phyloP scores from a whole-genome alignment of 2,113 vertebrate species.

The Crocuta crocuta region DNA sequence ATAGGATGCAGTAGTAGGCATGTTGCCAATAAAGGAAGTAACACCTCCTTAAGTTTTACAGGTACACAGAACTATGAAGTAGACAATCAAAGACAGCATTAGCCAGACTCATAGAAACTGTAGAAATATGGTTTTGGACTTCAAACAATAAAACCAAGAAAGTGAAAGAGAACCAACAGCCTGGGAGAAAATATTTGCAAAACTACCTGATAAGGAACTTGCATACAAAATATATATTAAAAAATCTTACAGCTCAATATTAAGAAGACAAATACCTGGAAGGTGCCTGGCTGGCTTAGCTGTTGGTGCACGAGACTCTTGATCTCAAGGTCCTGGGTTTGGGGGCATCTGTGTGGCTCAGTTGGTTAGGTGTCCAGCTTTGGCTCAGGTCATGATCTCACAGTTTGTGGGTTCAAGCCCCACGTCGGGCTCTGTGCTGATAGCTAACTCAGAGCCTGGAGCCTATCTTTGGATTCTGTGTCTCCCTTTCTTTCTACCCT shows the following conservation, averaged over 20 bases:
- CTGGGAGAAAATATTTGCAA: background rate
- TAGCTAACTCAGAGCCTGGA: too few species aligned
- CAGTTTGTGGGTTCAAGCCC: too few species aligned
- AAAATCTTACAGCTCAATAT: background rate
- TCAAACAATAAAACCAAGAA: background rate
- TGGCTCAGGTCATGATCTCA: too few species aligned
- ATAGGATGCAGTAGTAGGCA: background rate
- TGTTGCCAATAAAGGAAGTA: background rate
- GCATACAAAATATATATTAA: background rate
- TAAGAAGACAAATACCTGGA: background rate
- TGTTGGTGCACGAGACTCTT: too few species aligned
- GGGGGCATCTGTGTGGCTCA: too few species aligned
- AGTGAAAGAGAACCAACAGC: background rate
- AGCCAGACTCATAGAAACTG: background rate
- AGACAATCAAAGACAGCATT: background rate
- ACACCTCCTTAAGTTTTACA: slow-evolving; percentile 3
- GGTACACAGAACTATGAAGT: background rate
- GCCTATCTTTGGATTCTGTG: too few species aligned
- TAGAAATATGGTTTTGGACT: background rate
- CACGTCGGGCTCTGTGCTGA: too few species aligned
- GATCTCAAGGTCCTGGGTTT: too few species aligned
- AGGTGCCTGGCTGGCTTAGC: too few species aligned
- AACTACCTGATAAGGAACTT: background rate
- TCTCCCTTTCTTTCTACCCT: too few species aligned
- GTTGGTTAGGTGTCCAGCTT: too few species aligned